These are phyloP conservation scores for Urocynchramus pylzowi DNA, from an alignment of 2,113 vertebrate species.

Conservation along the genomic window DNA sequence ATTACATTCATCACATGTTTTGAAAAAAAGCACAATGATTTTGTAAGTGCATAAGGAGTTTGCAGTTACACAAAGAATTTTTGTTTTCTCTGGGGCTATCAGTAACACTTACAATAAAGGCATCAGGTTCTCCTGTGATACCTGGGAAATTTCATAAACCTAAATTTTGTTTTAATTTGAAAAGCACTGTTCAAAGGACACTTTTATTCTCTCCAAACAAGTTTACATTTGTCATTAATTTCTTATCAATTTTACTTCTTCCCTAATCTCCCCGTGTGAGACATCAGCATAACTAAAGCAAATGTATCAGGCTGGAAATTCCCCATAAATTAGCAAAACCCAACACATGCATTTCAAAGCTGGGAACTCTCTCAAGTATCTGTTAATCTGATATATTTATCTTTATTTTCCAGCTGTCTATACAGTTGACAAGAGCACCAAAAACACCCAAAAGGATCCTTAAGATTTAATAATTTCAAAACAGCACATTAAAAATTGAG, in stretches of 20 bases:
- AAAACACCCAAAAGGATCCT: not conserved
- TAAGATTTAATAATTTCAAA: not conserved
- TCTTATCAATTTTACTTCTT: not conserved
- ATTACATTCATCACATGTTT: not conserved
- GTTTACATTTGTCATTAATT: not conserved
- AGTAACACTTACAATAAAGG: not conserved
- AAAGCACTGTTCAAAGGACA: not conserved
- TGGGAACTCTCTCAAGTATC: not conserved
- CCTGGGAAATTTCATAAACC: not conserved
- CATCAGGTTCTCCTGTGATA: not conserved
- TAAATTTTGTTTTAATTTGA: not conserved
- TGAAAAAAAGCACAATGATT: not conserved
- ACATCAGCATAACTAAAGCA: not conserved
- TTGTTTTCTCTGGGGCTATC: not conserved
- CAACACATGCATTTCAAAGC: not conserved
- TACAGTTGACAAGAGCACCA: not conserved
- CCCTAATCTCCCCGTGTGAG: not conserved
- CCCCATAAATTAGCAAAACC: not conserved
- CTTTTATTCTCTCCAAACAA: not conserved
- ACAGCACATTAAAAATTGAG: not conserved
- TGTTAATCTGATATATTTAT: slow-evolving; percentile 27
- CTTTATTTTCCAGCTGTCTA: slow-evolving; percentile 24
- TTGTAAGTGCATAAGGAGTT: not conserved
- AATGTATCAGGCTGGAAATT: not conserved
- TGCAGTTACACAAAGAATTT: not conserved